A percentile compares a stretch with the other conserved stretches of the same genome.
These are phyloP conservation scores for Agapostemon virescens DNA, from an alignment of 2,888 invertebrate species.

Conservation along the genomic window DNA sequence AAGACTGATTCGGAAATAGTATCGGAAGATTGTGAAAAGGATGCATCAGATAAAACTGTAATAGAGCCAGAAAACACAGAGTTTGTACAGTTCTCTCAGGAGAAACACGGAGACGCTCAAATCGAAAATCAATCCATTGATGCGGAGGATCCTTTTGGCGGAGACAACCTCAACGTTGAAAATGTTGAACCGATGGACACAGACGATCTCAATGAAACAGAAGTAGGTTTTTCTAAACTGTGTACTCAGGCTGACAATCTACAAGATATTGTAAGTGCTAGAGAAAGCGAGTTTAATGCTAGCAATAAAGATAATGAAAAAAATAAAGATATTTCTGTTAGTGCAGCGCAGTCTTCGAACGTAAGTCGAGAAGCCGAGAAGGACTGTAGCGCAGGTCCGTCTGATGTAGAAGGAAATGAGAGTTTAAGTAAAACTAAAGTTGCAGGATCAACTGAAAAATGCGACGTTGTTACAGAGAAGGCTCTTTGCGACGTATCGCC, in stretches of 20 bases:
- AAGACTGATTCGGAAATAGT: slow-evolving; percentile 34
- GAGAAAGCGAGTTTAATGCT: slow-evolving; percentile 34
- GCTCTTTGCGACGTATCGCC: slow-evolving; percentile 47
- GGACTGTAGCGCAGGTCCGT: slow-evolving; percentile 16
- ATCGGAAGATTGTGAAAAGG: slow-evolving; percentile 44
- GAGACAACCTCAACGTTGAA: slow-evolving; percentile 73
- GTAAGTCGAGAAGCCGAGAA: slow-evolving; percentile 15
- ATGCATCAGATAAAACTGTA: slow-evolving; percentile 48
- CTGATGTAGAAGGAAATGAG: slow-evolving; percentile 20
- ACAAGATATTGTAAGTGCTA: slow-evolving; percentile 70
- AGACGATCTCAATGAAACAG: slow-evolving; percentile 73
- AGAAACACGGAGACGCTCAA: slow-evolving; percentile 75
- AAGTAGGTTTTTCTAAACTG: slow-evolving; percentile 82
- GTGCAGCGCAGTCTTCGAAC: slow-evolving; percentile 3
- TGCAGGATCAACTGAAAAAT: slow-evolving; percentile 26
- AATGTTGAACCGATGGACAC: slow-evolving; percentile 71
- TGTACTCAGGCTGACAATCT: slow-evolving; percentile 81
- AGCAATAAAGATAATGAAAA: slow-evolving; percentile 23
- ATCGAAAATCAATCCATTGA: slow-evolving; percentile 75
- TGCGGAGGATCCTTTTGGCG: slow-evolving; percentile 78
- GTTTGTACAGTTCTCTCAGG: slow-evolving; percentile 77
- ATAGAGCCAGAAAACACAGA: slow-evolving; percentile 77
- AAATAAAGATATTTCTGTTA: slow-evolving; percentile 32
- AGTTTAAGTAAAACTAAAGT: slow-evolving; percentile 20
- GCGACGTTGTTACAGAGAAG: slow-evolving; percentile 44